Base-by-base conservation (phyloP, 53 echinoderm and acorn worm genomes). In the Echinometra lucunter region DNA sequence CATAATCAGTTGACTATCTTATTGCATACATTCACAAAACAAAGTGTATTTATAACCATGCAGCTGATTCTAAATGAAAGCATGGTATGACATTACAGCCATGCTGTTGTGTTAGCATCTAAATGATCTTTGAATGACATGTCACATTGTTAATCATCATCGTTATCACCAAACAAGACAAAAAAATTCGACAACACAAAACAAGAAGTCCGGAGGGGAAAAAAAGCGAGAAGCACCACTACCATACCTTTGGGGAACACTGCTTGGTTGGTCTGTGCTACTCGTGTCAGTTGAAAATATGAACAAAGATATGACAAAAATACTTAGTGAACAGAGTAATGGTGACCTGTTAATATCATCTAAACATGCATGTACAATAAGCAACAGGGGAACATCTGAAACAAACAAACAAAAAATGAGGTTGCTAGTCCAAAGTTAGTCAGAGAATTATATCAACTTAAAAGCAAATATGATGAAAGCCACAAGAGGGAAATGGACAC, bases 251-350 rank as follows among this genome's bases (percentile, higher is more conserved):
- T 85, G 85, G 85, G 85, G n/a, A 85, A 13, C 49, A 85, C 49
- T 49, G 49, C 85, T 85, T 85, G 85, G 85, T 47, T 53, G 47
- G 47, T 85, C 85, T 11, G 85, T 49, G 85, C 85, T 85, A 85
- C 49, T 85, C 49, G 85, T 82, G 53, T 49, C 85, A 85, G 30
- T 85, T 85, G 85, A 44, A 81, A 44, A 81, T 81, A 81, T 81
- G 81, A 85, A 85, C 85, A 85, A 85, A 85, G 85, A 85, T 85
- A 85, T 45, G 85, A 85, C 85, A 85, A 85, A 83, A 83, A 85
- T 19, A 85, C 85, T 85, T 28, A n/a, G 49, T 85, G 17, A 53
- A n/a, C 49, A 85, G 8, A 53, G n/a, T 49, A 12, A 85, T n/a
- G 45, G 85, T 49, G 85, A 85, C n/a, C 15, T n/a, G 30, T 85